Conservation (phyloP, 2,797 vertebrate genomes). For the Fratercula arctica region DNA sequence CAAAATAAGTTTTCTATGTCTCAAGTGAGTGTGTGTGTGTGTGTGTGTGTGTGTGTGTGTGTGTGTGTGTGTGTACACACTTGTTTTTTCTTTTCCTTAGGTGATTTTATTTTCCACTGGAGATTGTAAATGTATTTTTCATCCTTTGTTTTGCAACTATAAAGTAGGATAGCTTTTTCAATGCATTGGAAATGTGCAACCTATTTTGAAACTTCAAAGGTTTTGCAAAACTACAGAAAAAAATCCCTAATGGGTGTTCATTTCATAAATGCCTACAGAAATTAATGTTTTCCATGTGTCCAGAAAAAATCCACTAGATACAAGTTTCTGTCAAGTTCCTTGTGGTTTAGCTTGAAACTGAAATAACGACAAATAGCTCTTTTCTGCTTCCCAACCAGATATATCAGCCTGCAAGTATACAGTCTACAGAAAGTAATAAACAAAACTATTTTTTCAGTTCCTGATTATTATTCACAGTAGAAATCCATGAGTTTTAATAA, state of each 20-base stretch:
- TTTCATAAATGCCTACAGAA: neutral
- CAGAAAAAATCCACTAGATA: neutral
- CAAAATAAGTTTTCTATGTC: neutral
- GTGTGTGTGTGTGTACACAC: rapidly evolving
- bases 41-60: rapidly evolving
- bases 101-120: neutral
- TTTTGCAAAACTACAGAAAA: conserved; percentile 1
- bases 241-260: conserved; percentile 12
- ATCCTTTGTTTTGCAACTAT: neutral
- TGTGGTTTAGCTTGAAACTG: neutral
- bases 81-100: neutral
- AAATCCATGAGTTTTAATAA: conserved; percentile 30
- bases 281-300: conserved; percentile 30
- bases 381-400: neutral
- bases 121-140: neutral
- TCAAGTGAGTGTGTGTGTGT: rapidly evolving
- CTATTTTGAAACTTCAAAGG: conserved; percentile 23
- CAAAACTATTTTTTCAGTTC: conserved; percentile 1
- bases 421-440: conserved; percentile 16
- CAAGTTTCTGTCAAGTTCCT: neutral
- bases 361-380: neutral
- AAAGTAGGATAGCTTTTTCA: neutral
- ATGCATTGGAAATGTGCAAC: neutral
- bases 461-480: conserved; percentile 7
- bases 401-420: neutral